Conservation (phyloP, 2,113 vertebrate genomes). For the Lipophrys pholis region DNA sequence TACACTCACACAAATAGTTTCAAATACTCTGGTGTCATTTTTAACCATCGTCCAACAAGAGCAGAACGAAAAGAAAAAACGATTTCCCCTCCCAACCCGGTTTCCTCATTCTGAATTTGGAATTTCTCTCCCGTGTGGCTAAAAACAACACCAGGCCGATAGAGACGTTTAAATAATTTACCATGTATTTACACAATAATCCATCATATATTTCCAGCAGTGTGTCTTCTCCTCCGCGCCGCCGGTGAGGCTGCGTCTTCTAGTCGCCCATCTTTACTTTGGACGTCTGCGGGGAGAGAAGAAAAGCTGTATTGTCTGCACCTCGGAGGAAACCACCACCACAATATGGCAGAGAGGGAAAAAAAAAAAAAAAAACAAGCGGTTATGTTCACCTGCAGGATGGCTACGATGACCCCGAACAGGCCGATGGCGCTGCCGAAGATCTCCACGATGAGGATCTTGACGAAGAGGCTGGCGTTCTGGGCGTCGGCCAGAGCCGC, state of each 20-base stretch:
- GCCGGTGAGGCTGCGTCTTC: conserved; percentile 35
- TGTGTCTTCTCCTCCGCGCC: conserved; percentile 52
- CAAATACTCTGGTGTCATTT: conserved; percentile 71
- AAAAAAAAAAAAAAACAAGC: neutral
- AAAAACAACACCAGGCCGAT: conserved; percentile 79
- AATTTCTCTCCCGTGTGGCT: conserved; percentile 64
- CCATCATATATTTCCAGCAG: conserved; percentile 71
- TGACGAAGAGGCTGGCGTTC: conserved; percentile 97
- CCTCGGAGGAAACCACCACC: neutral
- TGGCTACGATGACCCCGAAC: conserved; percentile 98
- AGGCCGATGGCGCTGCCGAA: conserved; percentile 98
- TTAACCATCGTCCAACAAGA: conserved; percentile 71
- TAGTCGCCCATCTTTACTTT: conserved; percentile 99
- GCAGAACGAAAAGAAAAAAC: conserved; percentile 13
- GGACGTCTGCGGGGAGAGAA: conserved; percentile 87
- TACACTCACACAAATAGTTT: conserved; percentile 57
- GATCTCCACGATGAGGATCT: conserved; percentile 99
- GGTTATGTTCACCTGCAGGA: conserved; percentile 90
- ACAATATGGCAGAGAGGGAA: neutral
- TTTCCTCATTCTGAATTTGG: conserved; percentile 30
- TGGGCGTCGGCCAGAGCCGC: conserved; percentile 97
- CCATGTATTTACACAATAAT: conserved; percentile 86
- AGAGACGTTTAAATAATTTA: conserved; percentile 88
- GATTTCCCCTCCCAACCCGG: neutral
- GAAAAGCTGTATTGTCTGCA: neutral